Evolutionary conservation across 1,140 invertebrate genomes (phyloP).

Genomic region (Aphis gossypii): DNA sequence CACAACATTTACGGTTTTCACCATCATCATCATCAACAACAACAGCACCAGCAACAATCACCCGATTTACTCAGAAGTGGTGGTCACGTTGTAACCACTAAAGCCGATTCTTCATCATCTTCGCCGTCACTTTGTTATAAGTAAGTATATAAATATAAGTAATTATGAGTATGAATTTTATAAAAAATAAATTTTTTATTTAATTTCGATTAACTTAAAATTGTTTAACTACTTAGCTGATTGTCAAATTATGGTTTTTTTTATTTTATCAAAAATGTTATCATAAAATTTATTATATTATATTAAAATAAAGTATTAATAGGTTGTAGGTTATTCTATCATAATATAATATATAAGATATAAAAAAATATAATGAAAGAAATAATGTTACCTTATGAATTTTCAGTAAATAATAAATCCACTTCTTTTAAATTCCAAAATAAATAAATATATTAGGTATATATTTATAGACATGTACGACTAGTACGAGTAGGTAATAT

Average conservation of each 20-base stretch:
- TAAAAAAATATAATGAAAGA: background rate
- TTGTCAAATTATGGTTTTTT: too few relatives aligned
- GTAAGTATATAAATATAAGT: slow-evolving; percentile 24
- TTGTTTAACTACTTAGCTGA: too few relatives aligned
- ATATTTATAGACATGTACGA: too few relatives aligned
- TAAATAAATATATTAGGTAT: background rate
- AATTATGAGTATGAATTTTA: background rate
- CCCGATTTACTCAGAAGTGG: slow-evolving; percentile 52
- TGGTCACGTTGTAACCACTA: slow-evolving; percentile 58
- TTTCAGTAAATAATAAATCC: background rate
- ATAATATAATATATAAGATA: background rate
- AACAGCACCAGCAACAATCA: slow-evolving; percentile 38
- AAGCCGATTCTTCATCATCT: slow-evolving; percentile 60
- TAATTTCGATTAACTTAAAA: background rate
- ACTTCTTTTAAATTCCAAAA: too few relatives aligned
- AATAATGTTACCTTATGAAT: background rate
- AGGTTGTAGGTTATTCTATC: background rate
- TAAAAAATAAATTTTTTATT: background rate
- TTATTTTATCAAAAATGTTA: background rate
- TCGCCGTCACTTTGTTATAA: slow-evolving; percentile 57
- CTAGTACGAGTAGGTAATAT: too few relatives aligned
- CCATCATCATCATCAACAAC: slow-evolving; percentile 47
- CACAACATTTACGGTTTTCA: slow-evolving; percentile 47
- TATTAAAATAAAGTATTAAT: background rate
- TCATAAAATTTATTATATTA: background rate